These are phyloP conservation scores for Temnothorax nylanderi DNA, from an alignment of 1,140 invertebrate genomes.

Conservation along the genomic window DNA sequence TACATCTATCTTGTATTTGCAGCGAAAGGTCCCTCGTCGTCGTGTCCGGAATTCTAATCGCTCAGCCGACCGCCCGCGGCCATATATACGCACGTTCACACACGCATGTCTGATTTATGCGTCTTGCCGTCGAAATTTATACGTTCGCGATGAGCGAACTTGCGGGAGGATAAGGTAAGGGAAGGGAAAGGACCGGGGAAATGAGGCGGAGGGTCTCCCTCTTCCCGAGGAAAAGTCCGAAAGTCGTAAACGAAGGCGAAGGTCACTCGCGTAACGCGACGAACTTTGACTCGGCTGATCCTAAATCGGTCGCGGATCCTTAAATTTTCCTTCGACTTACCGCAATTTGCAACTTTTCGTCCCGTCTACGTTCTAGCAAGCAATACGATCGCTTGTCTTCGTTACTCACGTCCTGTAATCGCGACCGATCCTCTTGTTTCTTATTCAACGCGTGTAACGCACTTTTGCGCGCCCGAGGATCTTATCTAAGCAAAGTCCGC, in stretches of 20 bases:
- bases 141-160: constrained; percentile 57
- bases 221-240: constrained; percentile 60
- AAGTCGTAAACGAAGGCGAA: constrained; percentile 55
- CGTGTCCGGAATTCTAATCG: constrained; percentile 71
- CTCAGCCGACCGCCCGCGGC: constrained; percentile 33
- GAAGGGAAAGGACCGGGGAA: neutral
- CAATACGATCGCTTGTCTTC: constrained; percentile 7
- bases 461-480: constrained; percentile 7
- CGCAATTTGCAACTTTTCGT: constrained; percentile 23
- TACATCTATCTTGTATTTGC: constrained; percentile 56
- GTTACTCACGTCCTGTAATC: constrained; percentile 37
- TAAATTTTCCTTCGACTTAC: constrained; percentile 23
- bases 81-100: constrained; percentile 46
- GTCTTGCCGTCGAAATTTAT: constrained; percentile 70
- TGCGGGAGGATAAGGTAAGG: constrained; percentile 35
- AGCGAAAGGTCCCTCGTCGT: constrained; percentile 52
- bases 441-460: constrained; percentile 44
- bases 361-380: neutral
- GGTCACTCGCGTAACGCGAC: constrained; percentile 18
- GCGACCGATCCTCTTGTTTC: constrained; percentile 7
- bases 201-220: neutral
- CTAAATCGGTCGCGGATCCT: neutral
- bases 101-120: constrained; percentile 74
- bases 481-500: constrained; percentile 32
- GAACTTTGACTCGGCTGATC: constrained; percentile 5